A percentile compares a stretch with the other conserved stretches of the same genome.
Evolutionary conservation across 2,888 invertebrate genomes (phyloP).

Genomic region (Dusona sp.): DNA sequence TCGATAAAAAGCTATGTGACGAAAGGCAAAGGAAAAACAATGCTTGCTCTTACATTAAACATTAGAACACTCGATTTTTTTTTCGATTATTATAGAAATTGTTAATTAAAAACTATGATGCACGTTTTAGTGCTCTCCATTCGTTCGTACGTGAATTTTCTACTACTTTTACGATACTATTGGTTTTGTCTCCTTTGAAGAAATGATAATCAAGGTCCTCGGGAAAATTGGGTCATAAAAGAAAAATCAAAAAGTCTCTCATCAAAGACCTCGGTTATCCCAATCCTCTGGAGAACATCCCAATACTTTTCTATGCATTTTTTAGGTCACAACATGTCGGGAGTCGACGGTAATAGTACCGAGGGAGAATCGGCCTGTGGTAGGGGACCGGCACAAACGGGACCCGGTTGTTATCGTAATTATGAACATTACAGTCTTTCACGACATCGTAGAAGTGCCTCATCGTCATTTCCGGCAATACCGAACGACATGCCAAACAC

Average conservation of each 20-base stretch:
- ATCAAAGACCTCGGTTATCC: conserved; percentile 16
- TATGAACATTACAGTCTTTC: conserved; percentile 88
- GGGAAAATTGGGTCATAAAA: background rate
- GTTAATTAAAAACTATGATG: background rate
- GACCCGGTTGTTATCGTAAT: conserved; percentile 91
- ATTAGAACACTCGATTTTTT: background rate
- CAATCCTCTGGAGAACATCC: background rate
- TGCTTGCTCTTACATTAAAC: background rate
- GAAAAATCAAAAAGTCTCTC: background rate
- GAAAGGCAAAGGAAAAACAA: background rate
- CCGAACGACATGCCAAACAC: conserved; percentile 82
- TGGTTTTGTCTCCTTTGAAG: background rate
- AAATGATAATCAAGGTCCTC: conserved; percentile 22
- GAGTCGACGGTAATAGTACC: conserved; percentile 94
- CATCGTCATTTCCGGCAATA: conserved; percentile 84
- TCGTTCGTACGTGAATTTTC: too few species aligned
- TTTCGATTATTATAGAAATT: background rate
- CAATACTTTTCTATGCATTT: conserved; percentile 27
- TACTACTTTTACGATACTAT: background rate
- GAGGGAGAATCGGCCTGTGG: conserved; percentile 88
- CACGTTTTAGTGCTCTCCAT: background rate
- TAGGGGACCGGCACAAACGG: conserved; percentile 90
- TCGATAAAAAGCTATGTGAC: background rate
- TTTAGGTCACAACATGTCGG: conserved; percentile 96
- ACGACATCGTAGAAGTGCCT: conserved; percentile 86